Base-by-base conservation (phyloP, 2,888 invertebrate species). In the Agonum fuliginosum region DNA sequence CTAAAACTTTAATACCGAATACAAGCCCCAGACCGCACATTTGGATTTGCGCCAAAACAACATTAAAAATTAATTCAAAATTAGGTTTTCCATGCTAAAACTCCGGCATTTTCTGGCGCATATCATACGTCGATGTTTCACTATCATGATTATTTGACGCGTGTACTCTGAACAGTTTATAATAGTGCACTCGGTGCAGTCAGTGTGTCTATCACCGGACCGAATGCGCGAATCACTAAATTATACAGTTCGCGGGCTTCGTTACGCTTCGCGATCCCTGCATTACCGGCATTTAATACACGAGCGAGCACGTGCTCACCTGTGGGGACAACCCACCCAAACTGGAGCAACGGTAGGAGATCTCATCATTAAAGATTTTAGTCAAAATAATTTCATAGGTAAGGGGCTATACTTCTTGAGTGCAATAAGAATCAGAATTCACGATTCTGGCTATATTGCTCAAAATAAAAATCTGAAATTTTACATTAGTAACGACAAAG, bases 201-300 rank as follows among this genome's bases (percentile, higher is more conserved):
- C 14, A 2, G 2, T 12, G 46, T 46, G 12, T 46, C 46, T 30
- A 30, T 30, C 8, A 5, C 8, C n/a, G n/a, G n/a, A 12, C 8
- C 37, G 37, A 37, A 37, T 46, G 46, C 12, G 46, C 46, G 46
- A 46, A 46, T 46, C 17, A 46, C 14, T 46, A 46, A 46, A 46
- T 46, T 12, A 17, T 12, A 46, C 46, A 46, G 46, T 46, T 46
- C 17, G 46, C 8, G 46, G 46, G 17, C 17, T 46, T 46, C 46
- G 14, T 46, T 46, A 14, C 46, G 46, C 46, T 46, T 46, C 8
- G 17, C 46, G 46, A 46, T 46, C 8, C 46, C 46, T 46, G 46
- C 46, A 46, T 46, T 46, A 46, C 46, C 46, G 46, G 17, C 46
- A 12, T 12, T 46, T 46, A 20, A 46, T 46, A 46, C 46, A 46